These are phyloP conservation scores for Eumeta japonica DNA, from an alignment of 1,140 invertebrate genomes.

Conservation along the genomic window DNA sequence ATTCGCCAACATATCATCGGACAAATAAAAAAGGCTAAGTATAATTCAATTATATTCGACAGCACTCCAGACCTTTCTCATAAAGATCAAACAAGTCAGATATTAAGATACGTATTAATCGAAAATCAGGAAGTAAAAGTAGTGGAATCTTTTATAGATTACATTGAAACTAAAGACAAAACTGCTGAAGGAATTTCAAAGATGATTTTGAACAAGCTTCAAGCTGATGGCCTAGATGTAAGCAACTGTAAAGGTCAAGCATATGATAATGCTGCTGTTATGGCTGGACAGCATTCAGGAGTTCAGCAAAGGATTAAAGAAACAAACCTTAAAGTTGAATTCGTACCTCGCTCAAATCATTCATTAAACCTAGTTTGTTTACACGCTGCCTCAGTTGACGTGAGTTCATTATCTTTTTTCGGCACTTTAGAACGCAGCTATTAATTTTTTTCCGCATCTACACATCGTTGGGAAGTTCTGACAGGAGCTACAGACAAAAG, in stretches of 20 bases:
- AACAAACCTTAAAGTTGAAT: slow-evolving; percentile 12
- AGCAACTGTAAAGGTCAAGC: background rate
- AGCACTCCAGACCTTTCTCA: too few relatives aligned
- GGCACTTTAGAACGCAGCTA: slow-evolving; percentile 13
- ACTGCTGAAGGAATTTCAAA: background rate
- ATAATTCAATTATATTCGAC: too few relatives aligned
- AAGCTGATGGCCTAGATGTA: background rate
- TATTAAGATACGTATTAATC: too few relatives aligned
- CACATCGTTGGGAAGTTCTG: slow-evolving; percentile 17
- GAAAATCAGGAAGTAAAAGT: too few relatives aligned
- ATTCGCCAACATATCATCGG: too few relatives aligned
- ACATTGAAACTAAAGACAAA: slow-evolving; percentile 1
- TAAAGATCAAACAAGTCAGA: too few relatives aligned
- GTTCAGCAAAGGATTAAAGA: slow-evolving; percentile 12
- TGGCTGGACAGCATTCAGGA: background rate
- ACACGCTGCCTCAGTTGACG: slow-evolving; percentile 3
- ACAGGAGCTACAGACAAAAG: slow-evolving; percentile 9
- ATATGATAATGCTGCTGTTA: background rate
- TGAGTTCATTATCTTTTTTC: slow-evolving; percentile 7
- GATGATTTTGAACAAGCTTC: slow-evolving; percentile 1
- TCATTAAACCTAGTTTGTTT: slow-evolving; percentile 10
- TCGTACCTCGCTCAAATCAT: slow-evolving; percentile 6
- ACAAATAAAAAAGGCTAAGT: too few relatives aligned
- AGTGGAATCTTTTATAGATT: slow-evolving; percentile 1
- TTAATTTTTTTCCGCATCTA: slow-evolving; percentile 17